Percentiles rank a stretch among this genome's conserved stretches.
phyloP scores from a whole-genome alignment of 2,113 vertebrate genomes.

The Cochlearius cochlearius region DNA sequence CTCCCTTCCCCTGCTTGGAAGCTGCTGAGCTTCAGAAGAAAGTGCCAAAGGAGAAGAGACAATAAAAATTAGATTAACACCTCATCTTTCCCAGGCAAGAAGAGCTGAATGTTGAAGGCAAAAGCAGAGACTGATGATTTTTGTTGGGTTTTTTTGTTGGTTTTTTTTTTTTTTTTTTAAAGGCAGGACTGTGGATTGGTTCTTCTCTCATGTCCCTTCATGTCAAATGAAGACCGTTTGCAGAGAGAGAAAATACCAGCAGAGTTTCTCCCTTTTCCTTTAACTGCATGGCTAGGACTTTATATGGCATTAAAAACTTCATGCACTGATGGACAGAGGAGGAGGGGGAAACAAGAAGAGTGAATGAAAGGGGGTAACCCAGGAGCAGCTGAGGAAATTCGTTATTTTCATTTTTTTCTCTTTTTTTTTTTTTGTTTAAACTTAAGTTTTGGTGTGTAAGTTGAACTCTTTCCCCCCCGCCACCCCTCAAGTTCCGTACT shows the following conservation, averaged over 20 bases:
- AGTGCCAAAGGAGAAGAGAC: slow-evolving; percentile 54
- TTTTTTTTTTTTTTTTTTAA: slow-evolving; percentile 8
- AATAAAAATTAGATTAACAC: slow-evolving; percentile 52
- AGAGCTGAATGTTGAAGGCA: slow-evolving; percentile 68
- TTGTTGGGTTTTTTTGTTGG: neutral
- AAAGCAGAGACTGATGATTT: slow-evolving; percentile 59
- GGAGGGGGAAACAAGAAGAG: slow-evolving; percentile 53
- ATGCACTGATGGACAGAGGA: slow-evolving; percentile 82
- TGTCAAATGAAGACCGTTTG: slow-evolving; percentile 69
- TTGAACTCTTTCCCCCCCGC: slow-evolving; percentile 66
- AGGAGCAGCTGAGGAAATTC: slow-evolving; percentile 81
- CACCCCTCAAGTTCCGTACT: slow-evolving; percentile 75
- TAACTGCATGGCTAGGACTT: slow-evolving; percentile 74
- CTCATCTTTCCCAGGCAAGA: slow-evolving; percentile 65
- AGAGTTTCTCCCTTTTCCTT: slow-evolving; percentile 75
- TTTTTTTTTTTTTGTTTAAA: slow-evolving; percentile 68
- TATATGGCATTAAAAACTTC: slow-evolving; percentile 75
- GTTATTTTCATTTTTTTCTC: slow-evolving; percentile 68
- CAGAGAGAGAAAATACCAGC: slow-evolving; percentile 78
- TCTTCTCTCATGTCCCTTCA: slow-evolving; percentile 60
- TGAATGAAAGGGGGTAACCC: slow-evolving; percentile 66
- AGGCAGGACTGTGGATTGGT: slow-evolving; percentile 53
- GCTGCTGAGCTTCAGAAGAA: slow-evolving; percentile 46
- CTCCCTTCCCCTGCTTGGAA: slow-evolving; percentile 28
- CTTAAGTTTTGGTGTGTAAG: slow-evolving; percentile 80